Conservation (phyloP, 2,888 invertebrate species). For the Antheraea yamamai region DNA sequence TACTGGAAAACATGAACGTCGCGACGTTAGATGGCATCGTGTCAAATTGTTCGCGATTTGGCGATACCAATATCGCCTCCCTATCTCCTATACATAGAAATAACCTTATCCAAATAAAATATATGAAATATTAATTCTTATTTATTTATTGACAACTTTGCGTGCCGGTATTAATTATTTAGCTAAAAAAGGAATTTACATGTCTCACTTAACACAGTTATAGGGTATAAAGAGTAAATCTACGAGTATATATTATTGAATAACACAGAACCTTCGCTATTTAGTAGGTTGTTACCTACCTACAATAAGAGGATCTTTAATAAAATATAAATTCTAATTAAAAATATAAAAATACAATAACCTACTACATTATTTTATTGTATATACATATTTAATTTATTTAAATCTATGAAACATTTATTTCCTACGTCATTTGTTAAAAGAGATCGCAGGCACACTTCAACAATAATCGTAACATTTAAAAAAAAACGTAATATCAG, state of each 20-base stretch:
- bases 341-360: no score
- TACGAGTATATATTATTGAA: no score
- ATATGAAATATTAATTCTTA: neutral
- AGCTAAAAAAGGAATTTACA: neutral
- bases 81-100: neutral
- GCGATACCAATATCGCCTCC: neutral
- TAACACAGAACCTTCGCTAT: no score
- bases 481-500: neutral
- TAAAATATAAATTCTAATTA: no score
- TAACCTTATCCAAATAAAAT: neutral
- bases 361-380: no score
- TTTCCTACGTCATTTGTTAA: neutral
- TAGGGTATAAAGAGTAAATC: neutral
- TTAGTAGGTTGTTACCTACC: no score
- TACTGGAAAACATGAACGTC: slow-evolving; percentile 52
- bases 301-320: no score
- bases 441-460: neutral
- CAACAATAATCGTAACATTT: neutral
- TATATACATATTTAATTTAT: no score
- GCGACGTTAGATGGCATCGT: slow-evolving; percentile 52
- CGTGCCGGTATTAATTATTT: neutral
- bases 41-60: slow-evolving; percentile 53
- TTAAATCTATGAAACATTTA: neutral
- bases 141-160: neutral
- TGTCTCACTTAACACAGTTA: neutral